phyloP scores from a whole-genome alignment of 2,797 vertebrate genomes.

The Rhinichthys osculus region DNA sequence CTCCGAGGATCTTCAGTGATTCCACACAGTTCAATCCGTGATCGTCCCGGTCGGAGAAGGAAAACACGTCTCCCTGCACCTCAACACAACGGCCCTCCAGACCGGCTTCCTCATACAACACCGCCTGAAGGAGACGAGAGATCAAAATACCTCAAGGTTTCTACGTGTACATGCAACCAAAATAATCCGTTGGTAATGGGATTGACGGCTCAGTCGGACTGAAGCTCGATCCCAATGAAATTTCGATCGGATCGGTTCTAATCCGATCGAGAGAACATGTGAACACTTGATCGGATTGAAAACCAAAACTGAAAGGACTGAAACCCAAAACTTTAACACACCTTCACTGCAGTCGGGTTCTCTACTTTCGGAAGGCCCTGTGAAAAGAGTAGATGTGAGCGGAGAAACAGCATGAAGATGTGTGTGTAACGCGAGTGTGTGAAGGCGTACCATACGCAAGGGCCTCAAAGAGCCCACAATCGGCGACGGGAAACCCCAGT shows the following conservation, averaged over 20 bases:
- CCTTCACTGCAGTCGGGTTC: constrained; percentile 86
- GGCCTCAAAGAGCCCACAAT: constrained; percentile 89
- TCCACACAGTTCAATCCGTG: constrained; percentile 75
- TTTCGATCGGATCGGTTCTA: no score
- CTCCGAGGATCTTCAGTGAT: constrained; percentile 89
- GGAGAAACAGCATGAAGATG: background rate
- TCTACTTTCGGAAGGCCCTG: constrained; percentile 94
- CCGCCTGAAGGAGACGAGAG: constrained; percentile 72
- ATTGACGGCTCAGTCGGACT: no score
- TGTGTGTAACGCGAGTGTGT: background rate
- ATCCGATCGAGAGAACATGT: no score
- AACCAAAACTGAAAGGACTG: no score
- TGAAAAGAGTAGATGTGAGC: constrained; percentile 48
- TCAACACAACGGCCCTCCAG: constrained; percentile 85
- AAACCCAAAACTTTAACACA: constrained; percentile 64
- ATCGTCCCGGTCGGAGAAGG: constrained; percentile 65
- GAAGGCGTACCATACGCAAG: constrained; percentile 87
- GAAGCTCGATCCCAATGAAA: no score
- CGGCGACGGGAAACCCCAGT: constrained; percentile 86
- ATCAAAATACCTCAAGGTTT: background rate
- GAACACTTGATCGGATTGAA: no score
- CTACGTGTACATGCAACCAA: no score
- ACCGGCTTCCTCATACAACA: constrained; percentile 87
- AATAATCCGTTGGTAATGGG: no score
- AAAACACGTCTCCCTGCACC: constrained; percentile 82